Evolutionary conservation across 2,797 vertebrate species (phyloP).

Genomic region (Mus minutoides): DNA sequence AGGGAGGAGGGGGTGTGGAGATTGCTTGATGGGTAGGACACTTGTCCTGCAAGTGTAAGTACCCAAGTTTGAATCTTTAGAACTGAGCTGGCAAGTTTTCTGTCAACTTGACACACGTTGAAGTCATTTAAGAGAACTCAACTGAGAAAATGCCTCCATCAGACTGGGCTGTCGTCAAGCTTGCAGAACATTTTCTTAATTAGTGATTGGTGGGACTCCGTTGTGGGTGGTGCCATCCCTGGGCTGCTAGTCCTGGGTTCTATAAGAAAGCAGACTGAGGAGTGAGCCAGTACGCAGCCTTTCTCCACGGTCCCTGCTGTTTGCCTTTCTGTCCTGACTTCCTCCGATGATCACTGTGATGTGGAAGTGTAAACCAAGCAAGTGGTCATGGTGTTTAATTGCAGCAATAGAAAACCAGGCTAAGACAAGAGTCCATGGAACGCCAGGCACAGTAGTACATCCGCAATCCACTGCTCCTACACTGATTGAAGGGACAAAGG

Average conservation of each 20-base stretch:
- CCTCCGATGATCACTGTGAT: not conserved
- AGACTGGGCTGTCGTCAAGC: not conserved
- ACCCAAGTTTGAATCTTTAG: not conserved
- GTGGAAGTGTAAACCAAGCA: not conserved
- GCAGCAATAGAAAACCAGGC: not conserved
- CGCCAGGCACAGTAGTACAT: not conserved
- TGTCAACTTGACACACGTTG: not conserved
- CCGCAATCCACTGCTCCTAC: not conserved
- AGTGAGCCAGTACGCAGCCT: not conserved
- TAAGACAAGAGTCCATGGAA: not conserved
- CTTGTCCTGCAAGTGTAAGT: not conserved
- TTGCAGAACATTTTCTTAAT: not conserved
- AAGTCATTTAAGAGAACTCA: not conserved
- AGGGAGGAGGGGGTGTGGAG: not conserved
- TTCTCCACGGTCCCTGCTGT: not conserved
- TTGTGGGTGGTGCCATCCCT: not conserved
- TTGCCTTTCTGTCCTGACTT: not conserved
- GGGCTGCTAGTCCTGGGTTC: not conserved
- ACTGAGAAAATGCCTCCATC: too few species aligned
- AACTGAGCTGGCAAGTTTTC: not conserved
- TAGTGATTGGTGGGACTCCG: not conserved
- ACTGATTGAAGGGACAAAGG: not conserved
- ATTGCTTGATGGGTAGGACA: not conserved
- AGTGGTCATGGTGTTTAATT: not conserved
- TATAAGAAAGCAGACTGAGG: not conserved